Evolutionary conservation across 2,888 invertebrate genomes (phyloP).

Genomic region (Drosophila fungiperda): DNA sequence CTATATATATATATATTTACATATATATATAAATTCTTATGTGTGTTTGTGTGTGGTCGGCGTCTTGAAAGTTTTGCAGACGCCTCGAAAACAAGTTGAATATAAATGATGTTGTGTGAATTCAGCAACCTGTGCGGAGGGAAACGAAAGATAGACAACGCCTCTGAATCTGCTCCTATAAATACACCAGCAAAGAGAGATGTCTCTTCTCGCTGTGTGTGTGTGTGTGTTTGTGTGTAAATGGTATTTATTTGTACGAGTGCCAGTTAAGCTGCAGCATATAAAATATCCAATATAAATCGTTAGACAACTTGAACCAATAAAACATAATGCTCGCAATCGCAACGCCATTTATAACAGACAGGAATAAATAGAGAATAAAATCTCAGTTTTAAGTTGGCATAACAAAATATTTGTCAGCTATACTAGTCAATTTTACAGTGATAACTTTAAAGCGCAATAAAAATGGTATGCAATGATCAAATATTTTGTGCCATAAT

Average conservation of each 20-base stretch:
- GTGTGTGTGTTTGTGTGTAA: slow-evolving; percentile 20
- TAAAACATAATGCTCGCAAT: slow-evolving; percentile 67
- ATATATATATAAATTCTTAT: slow-evolving; percentile 14
- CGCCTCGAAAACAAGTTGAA: slow-evolving; percentile 79
- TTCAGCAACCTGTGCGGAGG: slow-evolving; percentile 37
- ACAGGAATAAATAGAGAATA: background rate
- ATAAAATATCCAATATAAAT: slow-evolving; percentile 74
- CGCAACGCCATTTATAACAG: slow-evolving; percentile 43
- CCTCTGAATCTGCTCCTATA: slow-evolving; percentile 46
- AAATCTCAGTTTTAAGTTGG: slow-evolving; percentile 19
- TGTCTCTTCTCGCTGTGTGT: slow-evolving; percentile 44
- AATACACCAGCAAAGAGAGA: slow-evolving; percentile 53
- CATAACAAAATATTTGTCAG: slow-evolving; percentile 23
- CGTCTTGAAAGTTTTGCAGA: slow-evolving; percentile 68
- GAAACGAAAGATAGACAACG: slow-evolving; percentile 1
- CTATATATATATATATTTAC: slow-evolving; percentile 15
- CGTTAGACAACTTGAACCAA: slow-evolving; percentile 69
- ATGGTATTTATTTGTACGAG: slow-evolving; percentile 69
- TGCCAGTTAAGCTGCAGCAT: slow-evolving; percentile 61
- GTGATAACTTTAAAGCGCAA: slow-evolving; percentile 3
- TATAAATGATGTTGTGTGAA: slow-evolving; percentile 79
- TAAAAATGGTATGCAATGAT: slow-evolving; percentile 8
- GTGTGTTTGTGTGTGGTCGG: slow-evolving; percentile 45
- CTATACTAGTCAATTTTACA: slow-evolving; percentile 15
- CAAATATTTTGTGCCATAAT: background rate